A percentile compares a stretch with the other conserved stretches of the same genome.
Conservation (phyloP, 2,113 vertebrate species). For the Phylloscopus trochilus region DNA sequence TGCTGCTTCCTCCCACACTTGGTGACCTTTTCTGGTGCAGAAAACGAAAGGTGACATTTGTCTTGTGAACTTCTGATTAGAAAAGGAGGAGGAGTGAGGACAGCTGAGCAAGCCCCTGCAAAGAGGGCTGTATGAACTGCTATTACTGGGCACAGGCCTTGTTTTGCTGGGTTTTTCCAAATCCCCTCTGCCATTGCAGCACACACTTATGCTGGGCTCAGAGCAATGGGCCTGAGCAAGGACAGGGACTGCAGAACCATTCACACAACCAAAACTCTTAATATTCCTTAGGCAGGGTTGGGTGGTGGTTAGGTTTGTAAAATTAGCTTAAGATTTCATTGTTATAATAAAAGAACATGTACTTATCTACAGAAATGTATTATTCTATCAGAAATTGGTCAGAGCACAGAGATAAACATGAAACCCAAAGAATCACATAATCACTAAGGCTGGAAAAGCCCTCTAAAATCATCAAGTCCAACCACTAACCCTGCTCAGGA, state of each 20-base stretch:
- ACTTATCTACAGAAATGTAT: background rate
- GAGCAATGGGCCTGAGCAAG: background rate
- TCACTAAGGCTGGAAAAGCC: background rate
- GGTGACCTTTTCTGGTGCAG: background rate
- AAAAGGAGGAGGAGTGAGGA: background rate
- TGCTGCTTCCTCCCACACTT: background rate
- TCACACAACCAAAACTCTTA: background rate
- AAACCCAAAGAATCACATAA: background rate
- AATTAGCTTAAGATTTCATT: background rate
- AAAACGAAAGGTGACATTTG: background rate
- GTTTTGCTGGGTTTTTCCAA: background rate
- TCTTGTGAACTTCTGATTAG: background rate
- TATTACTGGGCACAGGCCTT: background rate
- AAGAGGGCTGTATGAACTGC: background rate
- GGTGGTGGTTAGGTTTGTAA: background rate
- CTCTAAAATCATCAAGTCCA: background rate
- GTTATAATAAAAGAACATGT: background rate
- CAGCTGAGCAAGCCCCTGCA: background rate
- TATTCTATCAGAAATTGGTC: background rate
- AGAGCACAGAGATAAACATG: background rate
- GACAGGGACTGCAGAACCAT: background rate
- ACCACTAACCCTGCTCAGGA: background rate
- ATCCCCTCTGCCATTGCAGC: background rate
- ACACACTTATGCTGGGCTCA: rapidly evolving
- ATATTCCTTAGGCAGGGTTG: background rate